Evolutionary conservation across 2,888 invertebrate species (phyloP).

Genomic region (Sepioteuthis lessoniana): DNA sequence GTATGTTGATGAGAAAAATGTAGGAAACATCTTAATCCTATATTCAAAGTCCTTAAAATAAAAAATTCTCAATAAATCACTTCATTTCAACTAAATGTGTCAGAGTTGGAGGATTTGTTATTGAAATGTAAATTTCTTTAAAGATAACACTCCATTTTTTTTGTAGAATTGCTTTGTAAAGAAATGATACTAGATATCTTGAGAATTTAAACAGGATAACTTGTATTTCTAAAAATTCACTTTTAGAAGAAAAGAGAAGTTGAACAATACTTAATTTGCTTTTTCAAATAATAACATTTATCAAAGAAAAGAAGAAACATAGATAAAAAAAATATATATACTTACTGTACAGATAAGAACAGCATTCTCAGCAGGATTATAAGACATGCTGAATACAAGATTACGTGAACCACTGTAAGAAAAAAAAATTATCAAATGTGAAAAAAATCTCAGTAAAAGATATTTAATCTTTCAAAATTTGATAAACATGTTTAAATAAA

Average conservation of each 20-base stretch:
- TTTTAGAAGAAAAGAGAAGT: too few species aligned
- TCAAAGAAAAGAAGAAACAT: background rate
- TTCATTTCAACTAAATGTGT: too few species aligned
- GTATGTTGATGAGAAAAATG: too few species aligned
- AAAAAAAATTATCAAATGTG: constrained; percentile 3
- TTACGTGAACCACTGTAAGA: constrained; percentile 64
- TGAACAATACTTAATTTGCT: too few species aligned
- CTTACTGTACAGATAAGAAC: constrained; percentile 86
- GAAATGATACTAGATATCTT: background rate
- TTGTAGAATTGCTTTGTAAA: background rate
- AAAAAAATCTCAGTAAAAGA: background rate
- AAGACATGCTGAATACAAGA: constrained; percentile 85
- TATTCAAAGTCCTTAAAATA: too few species aligned
- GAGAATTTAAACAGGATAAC: background rate
- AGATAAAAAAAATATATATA: constrained; percentile 41
- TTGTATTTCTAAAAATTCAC: too few species aligned
- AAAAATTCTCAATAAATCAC: too few species aligned
- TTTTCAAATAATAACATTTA: too few species aligned
- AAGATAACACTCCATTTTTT: too few species aligned
- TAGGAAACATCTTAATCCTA: too few species aligned
- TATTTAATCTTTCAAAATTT: background rate
- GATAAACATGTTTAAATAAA: background rate
- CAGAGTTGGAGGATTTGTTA: too few species aligned
- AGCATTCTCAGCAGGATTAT: constrained; percentile 97
- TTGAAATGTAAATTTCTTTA: too few species aligned